A percentile compares a stretch with the other conserved stretches of the same genome.
These are phyloP conservation scores for Lampropteryx suffumata DNA, from an alignment of 2,888 invertebrate species.

Conservation along the genomic window DNA sequence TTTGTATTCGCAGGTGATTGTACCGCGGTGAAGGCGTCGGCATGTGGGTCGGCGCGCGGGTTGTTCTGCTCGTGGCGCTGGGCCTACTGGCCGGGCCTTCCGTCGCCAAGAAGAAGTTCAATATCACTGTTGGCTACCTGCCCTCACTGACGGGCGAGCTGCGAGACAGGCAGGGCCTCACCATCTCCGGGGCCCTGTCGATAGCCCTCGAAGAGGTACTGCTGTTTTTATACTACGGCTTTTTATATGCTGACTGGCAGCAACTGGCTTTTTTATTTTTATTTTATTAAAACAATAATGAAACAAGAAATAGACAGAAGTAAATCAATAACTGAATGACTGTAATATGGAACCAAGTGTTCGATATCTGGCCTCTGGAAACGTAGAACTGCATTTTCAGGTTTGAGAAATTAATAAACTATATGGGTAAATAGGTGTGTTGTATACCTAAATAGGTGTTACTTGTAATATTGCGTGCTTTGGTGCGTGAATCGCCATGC, in stretches of 20 bases:
- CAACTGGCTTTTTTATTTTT: no score
- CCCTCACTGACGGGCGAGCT: conserved; percentile 90
- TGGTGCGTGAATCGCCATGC: neutral
- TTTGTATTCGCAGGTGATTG: conserved; percentile 51
- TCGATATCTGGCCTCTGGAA: no score
- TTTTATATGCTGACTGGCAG: no score
- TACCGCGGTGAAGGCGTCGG: conserved; percentile 79
- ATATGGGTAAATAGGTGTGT: no score
- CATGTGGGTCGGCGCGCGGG: conserved; percentile 86
- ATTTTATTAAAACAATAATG: no score
- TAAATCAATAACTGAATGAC: no score
- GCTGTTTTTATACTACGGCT: neutral
- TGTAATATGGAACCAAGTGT: no score
- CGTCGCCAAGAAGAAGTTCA: conserved; percentile 72
- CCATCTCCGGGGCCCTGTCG: conserved; percentile 95
- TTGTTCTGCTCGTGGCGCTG: conserved; percentile 86
- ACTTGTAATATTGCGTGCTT: no score
- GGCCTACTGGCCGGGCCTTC: conserved; percentile 80
- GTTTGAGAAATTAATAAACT: no score
- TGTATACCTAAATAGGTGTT: no score
- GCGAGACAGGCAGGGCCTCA: conserved; percentile 91
- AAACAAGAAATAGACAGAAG: no score
- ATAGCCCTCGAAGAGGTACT: conserved; percentile 93
- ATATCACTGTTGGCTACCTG: conserved; percentile 92
- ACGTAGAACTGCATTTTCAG: no score